These are phyloP conservation scores for Ophiothrix spiculata DNA, from an alignment of 35 echinoderm and acorn worm genomes.

Conservation along the genomic window DNA sequence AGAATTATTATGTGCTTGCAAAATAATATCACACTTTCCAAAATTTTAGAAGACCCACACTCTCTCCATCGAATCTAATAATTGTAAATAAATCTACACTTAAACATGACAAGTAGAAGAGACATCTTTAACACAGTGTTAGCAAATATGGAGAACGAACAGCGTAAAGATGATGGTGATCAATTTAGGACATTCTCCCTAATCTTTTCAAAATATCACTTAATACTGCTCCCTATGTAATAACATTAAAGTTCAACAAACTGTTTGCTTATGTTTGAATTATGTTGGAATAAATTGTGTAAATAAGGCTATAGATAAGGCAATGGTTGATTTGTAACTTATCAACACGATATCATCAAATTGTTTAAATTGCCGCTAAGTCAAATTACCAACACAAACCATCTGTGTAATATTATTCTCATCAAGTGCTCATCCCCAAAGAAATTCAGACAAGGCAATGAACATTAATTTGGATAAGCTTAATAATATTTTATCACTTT, in stretches of 20 bases:
- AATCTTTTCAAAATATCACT: not conserved
- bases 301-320: not conserved
- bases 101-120: too few species aligned
- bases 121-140: not conserved
- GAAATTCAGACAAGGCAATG: not conserved
- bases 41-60: too few species aligned
- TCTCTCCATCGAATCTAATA: too few species aligned
- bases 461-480: not conserved
- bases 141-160: not conserved
- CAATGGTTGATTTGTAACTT: not conserved
- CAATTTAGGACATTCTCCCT: not conserved
- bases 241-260: not conserved
- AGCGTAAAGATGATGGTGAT: not conserved
- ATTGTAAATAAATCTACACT: too few species aligned
- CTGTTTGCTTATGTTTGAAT: not conserved
- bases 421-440: not conserved
- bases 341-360: not conserved
- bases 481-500: not conserved
- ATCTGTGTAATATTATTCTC: slow-evolving; percentile 16
- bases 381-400: not conserved
- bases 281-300: not conserved
- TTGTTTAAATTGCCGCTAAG: not conserved
- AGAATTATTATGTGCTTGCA: too few species aligned
- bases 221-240: not conserved
- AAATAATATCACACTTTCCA: too few species aligned